Percentiles rank a stretch among this genome's conserved stretches.
These are phyloP conservation scores for Augochlorella aurata DNA, from an alignment of 2,888 invertebrate species.

Conservation along the genomic window DNA sequence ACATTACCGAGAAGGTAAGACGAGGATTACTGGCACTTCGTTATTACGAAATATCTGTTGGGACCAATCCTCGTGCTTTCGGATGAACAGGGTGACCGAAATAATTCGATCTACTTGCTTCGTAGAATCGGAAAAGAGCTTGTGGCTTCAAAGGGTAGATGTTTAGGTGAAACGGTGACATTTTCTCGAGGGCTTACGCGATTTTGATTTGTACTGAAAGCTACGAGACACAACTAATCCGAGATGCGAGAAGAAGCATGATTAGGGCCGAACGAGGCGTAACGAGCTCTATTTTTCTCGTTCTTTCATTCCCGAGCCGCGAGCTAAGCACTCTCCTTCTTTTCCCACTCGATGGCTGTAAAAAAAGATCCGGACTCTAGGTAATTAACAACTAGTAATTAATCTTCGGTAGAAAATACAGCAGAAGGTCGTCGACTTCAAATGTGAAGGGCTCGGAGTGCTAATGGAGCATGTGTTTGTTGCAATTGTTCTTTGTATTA, in stretches of 20 bases:
- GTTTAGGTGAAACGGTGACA: too few relatives aligned
- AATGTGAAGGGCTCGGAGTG: not conserved
- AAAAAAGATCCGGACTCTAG: not conserved
- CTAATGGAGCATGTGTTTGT: too few relatives aligned
- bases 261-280: not conserved
- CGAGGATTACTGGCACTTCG: not conserved
- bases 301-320: not conserved
- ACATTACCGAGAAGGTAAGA: not conserved
- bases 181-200: too few relatives aligned
- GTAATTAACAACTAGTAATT: not conserved
- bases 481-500: too few relatives aligned
- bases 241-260: not conserved
- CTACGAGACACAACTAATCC: not conserved
- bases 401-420: not conserved
- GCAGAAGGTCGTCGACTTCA: not conserved
- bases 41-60: not conserved
- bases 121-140: too few relatives aligned
- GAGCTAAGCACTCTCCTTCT: not conserved
- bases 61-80: not conserved
- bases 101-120: too few relatives aligned
- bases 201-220: too few relatives aligned
- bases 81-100: not conserved
- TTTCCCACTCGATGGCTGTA: not conserved
- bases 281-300: conserved; percentile 2
- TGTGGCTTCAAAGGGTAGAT: too few relatives aligned